A percentile compares a stretch with the other conserved stretches of the same genome.
Conservation (phyloP, 1,140 invertebrate genomes). For the Reticulitermes speratus region DNA sequence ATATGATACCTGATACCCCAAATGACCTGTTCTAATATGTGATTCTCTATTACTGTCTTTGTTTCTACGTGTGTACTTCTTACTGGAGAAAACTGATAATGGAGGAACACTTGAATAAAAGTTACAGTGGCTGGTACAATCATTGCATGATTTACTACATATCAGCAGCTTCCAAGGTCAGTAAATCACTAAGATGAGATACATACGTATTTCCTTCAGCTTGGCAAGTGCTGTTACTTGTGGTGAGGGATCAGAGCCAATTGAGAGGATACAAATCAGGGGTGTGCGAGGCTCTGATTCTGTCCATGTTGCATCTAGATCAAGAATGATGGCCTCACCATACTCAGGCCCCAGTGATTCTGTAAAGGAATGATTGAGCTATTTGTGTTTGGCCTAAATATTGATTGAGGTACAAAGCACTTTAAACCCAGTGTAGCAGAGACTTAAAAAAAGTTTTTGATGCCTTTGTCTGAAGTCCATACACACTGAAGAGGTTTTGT, state of each 20-base stretch:
- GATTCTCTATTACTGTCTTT: neutral
- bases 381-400: neutral
- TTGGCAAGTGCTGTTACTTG: constrained; percentile 88
- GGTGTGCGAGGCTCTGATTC: constrained; percentile 88
- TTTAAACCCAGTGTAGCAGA: too few species aligned
- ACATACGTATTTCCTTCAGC: constrained; percentile 77
- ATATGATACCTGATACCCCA: neutral
- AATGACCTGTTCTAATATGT: neutral
- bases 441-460: too few species aligned
- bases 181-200: too few species aligned
- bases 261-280: constrained; percentile 89
- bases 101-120: too few species aligned
- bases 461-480: too few species aligned
- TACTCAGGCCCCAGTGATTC: constrained; percentile 88
- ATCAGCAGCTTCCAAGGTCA: too few species aligned
- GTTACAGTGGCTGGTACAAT: too few species aligned
- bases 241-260: constrained; percentile 93
- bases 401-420: neutral
- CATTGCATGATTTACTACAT: too few species aligned
- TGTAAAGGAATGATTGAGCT: constrained; percentile 38
- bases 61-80: neutral
- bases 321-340: constrained; percentile 87
- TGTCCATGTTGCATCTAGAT: constrained; percentile 84
- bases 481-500: too few species aligned
- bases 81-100: neutral